Conservation (phyloP, 64 coral and sea anemone genomes). For the Pachyseris speciosa region DNA sequence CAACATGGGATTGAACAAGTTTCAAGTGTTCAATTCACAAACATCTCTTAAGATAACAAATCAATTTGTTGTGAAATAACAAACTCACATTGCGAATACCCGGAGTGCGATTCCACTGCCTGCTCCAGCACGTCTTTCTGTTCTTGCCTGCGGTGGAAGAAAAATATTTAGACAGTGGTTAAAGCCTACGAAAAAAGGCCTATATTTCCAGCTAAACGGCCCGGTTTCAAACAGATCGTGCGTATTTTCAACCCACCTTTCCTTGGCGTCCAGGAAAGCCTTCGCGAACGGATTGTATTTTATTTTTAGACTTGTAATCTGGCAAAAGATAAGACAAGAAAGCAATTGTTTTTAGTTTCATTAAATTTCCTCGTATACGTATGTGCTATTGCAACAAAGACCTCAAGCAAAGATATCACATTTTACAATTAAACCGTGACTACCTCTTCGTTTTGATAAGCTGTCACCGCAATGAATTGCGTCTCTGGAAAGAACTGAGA, state of each 20-base stretch:
- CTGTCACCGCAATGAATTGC: slow-evolving; percentile 95
- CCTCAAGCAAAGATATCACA: background rate
- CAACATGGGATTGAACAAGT: slow-evolving; percentile 37
- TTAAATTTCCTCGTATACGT: slow-evolving; percentile 25
- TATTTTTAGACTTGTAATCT: slow-evolving; percentile 98
- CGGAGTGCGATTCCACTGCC: slow-evolving; percentile 77
- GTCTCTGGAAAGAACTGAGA: slow-evolving; percentile 96
- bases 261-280: slow-evolving; percentile 96
- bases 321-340: slow-evolving; percentile 29
- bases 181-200: background rate
- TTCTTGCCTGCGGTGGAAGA: slow-evolving; percentile 78
- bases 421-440: background rate
- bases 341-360: slow-evolving; percentile 8
- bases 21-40: slow-evolving; percentile 74
- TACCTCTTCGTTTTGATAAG: slow-evolving; percentile 99
- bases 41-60: slow-evolving; percentile 65
- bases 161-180: background rate
- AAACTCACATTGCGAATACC: slow-evolving; percentile 91
- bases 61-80: slow-evolving; percentile 48
- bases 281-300: slow-evolving; percentile 98
- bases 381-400: background rate
- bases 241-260: slow-evolving; percentile 81
- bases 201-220: no score
- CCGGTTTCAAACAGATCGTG: no score
- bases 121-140: slow-evolving; percentile 88